Evolutionary conservation across 2,113 vertebrate genomes (phyloP).

Genomic region (Heloderma charlesbogerti): DNA sequence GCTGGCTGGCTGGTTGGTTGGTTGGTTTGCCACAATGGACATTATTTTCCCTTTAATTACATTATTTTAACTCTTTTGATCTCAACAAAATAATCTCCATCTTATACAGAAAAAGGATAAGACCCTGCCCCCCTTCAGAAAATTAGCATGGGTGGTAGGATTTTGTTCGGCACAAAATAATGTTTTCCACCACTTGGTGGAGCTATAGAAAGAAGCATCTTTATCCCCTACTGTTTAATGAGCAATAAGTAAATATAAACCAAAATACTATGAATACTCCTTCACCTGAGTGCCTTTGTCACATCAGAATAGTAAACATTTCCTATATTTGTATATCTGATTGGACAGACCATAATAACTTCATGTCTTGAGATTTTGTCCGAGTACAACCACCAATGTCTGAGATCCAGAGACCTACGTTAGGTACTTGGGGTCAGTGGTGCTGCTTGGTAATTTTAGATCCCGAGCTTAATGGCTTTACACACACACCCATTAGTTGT

Average conservation of each 20-base stretch:
- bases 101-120: neutral
- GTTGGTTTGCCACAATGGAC: neutral
- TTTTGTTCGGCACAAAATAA: constrained; percentile 4
- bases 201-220: constrained; percentile 54
- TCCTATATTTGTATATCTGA: neutral
- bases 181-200: constrained; percentile 60
- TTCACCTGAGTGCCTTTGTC: constrained; percentile 12
- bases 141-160: neutral
- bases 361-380: neutral
- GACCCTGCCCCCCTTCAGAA: constrained; percentile 25
- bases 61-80: neutral
- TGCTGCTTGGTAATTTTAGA: neutral
- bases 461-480: no score
- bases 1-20: no score
- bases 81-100: neutral
- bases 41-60: neutral
- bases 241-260: neutral
- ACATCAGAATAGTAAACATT: neutral
- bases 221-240: fast-evolving
- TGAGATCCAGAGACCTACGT: neutral
- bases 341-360: neutral
- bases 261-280: constrained; percentile 14
- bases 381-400: no score
- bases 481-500: no score
- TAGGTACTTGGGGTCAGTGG: neutral